Conservation (phyloP, 2,113 vertebrate genomes). For the Marmota flaviventris region DNA sequence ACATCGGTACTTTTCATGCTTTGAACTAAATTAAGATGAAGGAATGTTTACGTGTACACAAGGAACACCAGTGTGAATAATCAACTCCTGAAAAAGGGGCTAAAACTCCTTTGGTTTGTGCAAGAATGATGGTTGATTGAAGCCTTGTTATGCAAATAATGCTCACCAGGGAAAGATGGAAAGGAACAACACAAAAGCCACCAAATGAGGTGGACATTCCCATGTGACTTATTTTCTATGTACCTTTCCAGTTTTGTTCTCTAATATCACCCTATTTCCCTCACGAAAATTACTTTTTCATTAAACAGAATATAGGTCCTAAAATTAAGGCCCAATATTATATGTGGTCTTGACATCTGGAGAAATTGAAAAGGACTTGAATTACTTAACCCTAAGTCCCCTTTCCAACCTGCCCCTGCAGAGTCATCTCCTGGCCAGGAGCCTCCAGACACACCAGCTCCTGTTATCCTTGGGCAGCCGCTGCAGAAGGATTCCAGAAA, state of each 20-base stretch:
- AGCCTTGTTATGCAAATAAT: conserved; percentile 37
- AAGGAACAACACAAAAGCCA: neutral
- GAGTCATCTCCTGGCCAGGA: neutral
- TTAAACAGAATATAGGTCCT: neutral
- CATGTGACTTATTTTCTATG: too few species aligned
- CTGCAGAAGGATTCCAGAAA: neutral
- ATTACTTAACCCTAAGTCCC: too few species aligned
- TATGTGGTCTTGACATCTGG: neutral
- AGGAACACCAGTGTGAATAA: neutral
- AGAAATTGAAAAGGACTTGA: neutral
- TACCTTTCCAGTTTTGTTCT: neutral
- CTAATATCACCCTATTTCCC: neutral
- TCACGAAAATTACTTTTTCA: neutral
- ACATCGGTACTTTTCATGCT: neutral
- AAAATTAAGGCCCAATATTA: neutral
- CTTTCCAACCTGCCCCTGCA: neutral
- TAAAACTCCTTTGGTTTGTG: neutral
- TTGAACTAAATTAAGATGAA: neutral
- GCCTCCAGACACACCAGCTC: neutral
- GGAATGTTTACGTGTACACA: neutral
- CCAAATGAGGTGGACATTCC: neutral
- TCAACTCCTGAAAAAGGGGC: neutral
- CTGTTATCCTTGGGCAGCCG: neutral
- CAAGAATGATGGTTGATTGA: neutral
- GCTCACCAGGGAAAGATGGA: neutral